Conservation (phyloP, 2,113 vertebrate genomes). For the Larimichthys polyactis region DNA sequence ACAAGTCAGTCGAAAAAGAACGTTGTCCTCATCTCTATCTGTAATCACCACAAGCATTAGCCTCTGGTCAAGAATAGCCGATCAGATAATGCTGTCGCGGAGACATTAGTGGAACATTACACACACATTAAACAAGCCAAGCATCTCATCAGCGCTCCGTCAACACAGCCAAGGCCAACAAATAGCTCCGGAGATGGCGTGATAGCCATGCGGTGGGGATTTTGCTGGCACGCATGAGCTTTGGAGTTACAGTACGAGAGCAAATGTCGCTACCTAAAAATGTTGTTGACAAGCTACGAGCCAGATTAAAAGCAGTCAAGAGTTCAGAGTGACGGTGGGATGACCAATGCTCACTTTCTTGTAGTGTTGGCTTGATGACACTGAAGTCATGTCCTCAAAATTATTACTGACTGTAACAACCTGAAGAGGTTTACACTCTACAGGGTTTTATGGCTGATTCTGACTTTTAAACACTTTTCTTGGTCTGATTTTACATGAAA, state of each 20-base stretch:
- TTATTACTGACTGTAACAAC: not conserved
- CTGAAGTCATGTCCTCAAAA: not conserved
- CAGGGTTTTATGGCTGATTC: too few species aligned
- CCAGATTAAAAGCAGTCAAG: conserved; percentile 34
- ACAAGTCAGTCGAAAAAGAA: conserved; percentile 49
- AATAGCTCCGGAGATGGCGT: conserved; percentile 61
- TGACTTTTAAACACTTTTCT: not conserved
- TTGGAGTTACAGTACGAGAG: conserved; percentile 34
- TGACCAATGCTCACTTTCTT: conserved; percentile 14
- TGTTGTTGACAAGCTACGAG: conserved; percentile 64
- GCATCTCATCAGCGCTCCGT: conserved; percentile 70
- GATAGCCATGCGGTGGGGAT: conserved; percentile 58
- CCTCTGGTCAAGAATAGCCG: conserved; percentile 63
- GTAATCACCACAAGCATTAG: conserved; percentile 66
- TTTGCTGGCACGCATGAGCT: conserved; percentile 42
- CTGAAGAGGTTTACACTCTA: too few species aligned
- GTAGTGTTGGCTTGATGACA: not conserved
- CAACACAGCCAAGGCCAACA: conserved; percentile 61
- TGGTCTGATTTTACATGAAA: not conserved
- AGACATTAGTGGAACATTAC: conserved; percentile 79
- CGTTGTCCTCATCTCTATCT: conserved; percentile 56
- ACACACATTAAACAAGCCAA: conserved; percentile 68
- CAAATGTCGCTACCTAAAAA: conserved; percentile 70
- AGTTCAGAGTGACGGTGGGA: conserved; percentile 28
- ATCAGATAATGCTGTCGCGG: conserved; percentile 75